These are phyloP conservation scores for Dromaius novaehollandiae DNA, from an alignment of 2,113 vertebrate genomes.

Conservation along the genomic window DNA sequence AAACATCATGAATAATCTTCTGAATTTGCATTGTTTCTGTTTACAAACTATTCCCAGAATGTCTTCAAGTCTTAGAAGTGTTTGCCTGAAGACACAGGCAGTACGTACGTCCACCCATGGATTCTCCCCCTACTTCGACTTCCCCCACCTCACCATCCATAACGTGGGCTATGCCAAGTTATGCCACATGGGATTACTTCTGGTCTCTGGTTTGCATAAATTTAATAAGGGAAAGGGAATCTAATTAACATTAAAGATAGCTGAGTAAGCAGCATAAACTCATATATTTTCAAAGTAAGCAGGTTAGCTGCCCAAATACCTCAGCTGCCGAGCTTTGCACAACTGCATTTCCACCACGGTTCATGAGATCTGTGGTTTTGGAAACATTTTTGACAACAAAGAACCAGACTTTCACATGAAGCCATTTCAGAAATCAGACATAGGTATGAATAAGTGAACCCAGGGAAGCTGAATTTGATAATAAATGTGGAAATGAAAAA, in stretches of 20 bases:
- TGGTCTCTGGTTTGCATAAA: background rate
- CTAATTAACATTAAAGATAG: background rate
- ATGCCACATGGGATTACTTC: background rate
- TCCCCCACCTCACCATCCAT: background rate
- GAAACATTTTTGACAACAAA: background rate
- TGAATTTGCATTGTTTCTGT: background rate
- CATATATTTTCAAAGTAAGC: background rate
- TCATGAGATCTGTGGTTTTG: background rate
- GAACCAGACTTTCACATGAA: background rate
- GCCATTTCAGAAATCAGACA: constrained; percentile 31
- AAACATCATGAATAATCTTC: background rate
- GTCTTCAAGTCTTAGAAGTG: background rate
- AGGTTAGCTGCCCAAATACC: background rate
- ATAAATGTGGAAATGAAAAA: constrained; percentile 27
- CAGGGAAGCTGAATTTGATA: background rate
- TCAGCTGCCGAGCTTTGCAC: background rate
- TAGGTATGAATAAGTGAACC: background rate
- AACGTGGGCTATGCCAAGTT: background rate
- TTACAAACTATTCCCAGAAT: background rate
- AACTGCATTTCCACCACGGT: background rate
- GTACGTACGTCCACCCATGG: background rate
- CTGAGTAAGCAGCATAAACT: background rate
- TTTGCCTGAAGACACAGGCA: background rate
- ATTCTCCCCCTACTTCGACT: background rate
- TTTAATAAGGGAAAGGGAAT: background rate